A percentile compares a stretch with the other conserved stretches of the same genome.
Evolutionary conservation across 2,797 vertebrate genomes (phyloP).

Genomic region (Sebastolobus altivelis): DNA sequence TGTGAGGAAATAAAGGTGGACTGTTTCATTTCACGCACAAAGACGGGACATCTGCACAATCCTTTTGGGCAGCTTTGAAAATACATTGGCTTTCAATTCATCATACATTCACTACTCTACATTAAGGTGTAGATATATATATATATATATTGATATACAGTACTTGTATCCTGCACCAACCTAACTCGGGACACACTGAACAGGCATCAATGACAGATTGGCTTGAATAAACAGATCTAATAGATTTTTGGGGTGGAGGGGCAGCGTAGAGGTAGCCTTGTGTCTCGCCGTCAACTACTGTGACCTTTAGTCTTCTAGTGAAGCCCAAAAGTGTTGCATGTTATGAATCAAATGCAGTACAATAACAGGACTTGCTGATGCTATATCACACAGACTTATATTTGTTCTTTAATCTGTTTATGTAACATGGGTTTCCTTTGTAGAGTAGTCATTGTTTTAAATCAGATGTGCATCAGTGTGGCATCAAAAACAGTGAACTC

Average conservation of each 20-base stretch:
- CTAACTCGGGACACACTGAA: constrained; percentile 57
- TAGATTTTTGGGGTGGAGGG: constrained; percentile 42
- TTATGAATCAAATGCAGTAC: constrained; percentile 26
- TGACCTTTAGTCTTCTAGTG: constrained; percentile 34
- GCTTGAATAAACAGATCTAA: constrained; percentile 49
- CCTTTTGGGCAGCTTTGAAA: constrained; percentile 71
- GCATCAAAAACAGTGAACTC: constrained; percentile 30
- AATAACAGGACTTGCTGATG: constrained; percentile 23
- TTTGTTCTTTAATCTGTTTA: neutral
- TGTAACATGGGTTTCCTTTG: constrained; percentile 1
- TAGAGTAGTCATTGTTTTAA: constrained; percentile 13
- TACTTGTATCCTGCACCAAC: constrained; percentile 76
- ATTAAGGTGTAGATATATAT: constrained; percentile 67
- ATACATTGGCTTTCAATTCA: constrained; percentile 79
- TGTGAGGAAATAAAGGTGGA: constrained; percentile 46
- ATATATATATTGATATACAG: constrained; percentile 73
- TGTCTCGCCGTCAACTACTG: constrained; percentile 63
- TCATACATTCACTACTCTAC: constrained; percentile 83
- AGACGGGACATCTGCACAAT: constrained; percentile 68
- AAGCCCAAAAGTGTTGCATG: constrained; percentile 43
- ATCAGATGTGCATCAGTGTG: constrained; percentile 43
- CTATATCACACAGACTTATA: constrained; percentile 11
- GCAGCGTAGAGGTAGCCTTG: constrained; percentile 80
- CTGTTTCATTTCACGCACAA: constrained; percentile 73
- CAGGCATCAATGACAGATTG: constrained; percentile 57